These are phyloP conservation scores for Poecilia gillii DNA, from an alignment of 2,797 vertebrate species.

Conservation along the genomic window DNA sequence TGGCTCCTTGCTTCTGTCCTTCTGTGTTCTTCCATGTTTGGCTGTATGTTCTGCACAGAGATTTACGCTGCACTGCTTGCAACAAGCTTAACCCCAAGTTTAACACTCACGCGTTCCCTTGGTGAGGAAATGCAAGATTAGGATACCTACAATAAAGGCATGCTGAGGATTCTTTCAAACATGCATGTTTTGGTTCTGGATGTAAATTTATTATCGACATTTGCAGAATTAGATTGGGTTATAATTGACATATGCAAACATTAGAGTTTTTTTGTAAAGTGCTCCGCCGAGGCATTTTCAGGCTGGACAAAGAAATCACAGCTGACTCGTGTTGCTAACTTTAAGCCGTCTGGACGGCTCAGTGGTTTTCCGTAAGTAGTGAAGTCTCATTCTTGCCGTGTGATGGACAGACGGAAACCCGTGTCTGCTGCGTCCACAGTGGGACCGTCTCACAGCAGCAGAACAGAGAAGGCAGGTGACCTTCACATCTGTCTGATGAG, in stretches of 20 bases:
- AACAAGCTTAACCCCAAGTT: conserved; percentile 70
- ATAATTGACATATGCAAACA: conserved; percentile 17
- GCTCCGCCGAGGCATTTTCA: conserved; percentile 42
- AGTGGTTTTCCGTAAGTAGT: conserved; percentile 8
- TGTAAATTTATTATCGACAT: conserved; percentile 44
- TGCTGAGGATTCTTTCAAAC: not conserved
- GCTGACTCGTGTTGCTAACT: conserved; percentile 21
- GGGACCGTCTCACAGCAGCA: conserved; percentile 51
- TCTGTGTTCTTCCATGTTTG: conserved; percentile 71
- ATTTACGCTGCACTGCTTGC: conserved; percentile 67
- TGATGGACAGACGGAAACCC: conserved; percentile 43
- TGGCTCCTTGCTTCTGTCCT: conserved; percentile 80
- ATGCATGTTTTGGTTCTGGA: not conserved
- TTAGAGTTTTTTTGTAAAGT: conserved; percentile 37
- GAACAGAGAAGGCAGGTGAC: conserved; percentile 70
- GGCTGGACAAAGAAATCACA: conserved; percentile 11
- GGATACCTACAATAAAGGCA: not conserved
- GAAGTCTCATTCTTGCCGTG: conserved; percentile 12
- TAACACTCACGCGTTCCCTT: conserved; percentile 71
- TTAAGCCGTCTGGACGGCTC: conserved; percentile 32
- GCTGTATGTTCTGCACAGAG: conserved; percentile 69
- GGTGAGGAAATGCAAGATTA: conserved; percentile 52
- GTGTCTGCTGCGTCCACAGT: conserved; percentile 47
- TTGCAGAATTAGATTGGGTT: conserved; percentile 54
- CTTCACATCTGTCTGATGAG: conserved; percentile 74